Conservation (phyloP, 2,113 vertebrate species). For the Mixornis gularis region DNA sequence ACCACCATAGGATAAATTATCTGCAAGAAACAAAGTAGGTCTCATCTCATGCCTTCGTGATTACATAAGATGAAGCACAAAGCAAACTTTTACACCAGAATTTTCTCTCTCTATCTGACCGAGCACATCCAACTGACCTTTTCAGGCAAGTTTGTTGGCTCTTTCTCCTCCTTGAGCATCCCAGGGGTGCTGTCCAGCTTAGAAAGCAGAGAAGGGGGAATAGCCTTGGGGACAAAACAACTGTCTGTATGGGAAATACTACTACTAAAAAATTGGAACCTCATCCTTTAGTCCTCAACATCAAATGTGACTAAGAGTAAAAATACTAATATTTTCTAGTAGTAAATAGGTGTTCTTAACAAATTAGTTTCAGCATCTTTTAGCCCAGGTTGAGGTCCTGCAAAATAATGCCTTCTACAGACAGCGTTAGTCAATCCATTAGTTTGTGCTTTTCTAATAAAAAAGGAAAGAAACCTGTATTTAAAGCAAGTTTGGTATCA, state of each 20-base stretch:
- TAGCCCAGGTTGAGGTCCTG: neutral
- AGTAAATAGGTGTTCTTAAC: neutral
- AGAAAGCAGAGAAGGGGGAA: neutral
- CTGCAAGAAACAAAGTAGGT: neutral
- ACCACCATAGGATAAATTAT: neutral
- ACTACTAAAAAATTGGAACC: neutral
- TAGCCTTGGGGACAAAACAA: neutral
- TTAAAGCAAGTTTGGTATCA: neutral
- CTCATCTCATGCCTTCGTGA: neutral
- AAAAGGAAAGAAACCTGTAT: neutral
- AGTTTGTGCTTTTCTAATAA: neutral
- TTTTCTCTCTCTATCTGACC: neutral
- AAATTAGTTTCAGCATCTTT: neutral
- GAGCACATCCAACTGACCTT: neutral
- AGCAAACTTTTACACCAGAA: neutral
- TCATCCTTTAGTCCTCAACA: neutral
- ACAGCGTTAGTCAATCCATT: neutral
- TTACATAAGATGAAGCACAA: neutral
- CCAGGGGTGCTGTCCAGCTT: neutral
- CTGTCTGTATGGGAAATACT: neutral
- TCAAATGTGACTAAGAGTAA: neutral
- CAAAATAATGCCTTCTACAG: neutral
- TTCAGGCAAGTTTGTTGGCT: neutral
- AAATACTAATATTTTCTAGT: neutral
- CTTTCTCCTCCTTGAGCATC: neutral